A percentile compares a stretch with the other conserved stretches of the same genome.
Evolutionary conservation across 2,113 vertebrate genomes (phyloP).

Genomic region (Pteruthius melanotis): DNA sequence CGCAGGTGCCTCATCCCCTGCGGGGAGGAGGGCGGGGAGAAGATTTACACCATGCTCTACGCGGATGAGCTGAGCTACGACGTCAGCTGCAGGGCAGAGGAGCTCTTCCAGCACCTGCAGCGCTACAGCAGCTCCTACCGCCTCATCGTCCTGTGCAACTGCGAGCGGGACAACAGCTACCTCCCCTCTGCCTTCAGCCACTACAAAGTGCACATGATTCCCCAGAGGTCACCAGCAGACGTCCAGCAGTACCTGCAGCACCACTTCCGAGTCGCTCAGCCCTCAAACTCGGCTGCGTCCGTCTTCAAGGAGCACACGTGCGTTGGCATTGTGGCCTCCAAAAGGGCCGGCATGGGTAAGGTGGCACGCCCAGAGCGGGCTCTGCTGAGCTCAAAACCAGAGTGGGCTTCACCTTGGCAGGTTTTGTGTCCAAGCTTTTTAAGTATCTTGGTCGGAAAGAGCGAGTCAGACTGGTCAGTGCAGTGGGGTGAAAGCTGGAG

Average conservation of each 20-base stretch:
- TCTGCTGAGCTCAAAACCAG: not conserved
- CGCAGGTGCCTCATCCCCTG: slow-evolving; percentile 81
- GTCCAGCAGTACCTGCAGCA: slow-evolving; percentile 80
- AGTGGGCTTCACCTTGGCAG: not conserved
- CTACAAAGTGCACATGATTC: slow-evolving; percentile 82
- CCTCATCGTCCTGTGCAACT: slow-evolving; percentile 85
- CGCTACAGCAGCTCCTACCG: slow-evolving; percentile 72
- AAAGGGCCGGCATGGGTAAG: slow-evolving; percentile 90
- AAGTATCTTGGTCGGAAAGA: not conserved
- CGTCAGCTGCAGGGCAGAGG: slow-evolving; percentile 81
- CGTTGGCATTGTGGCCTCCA: slow-evolving; percentile 86
- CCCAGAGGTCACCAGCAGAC: slow-evolving; percentile 64
- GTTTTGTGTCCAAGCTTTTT: not conserved
- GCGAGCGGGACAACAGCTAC: slow-evolving; percentile 85
- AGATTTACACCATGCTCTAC: slow-evolving; percentile 85
- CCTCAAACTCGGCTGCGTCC: slow-evolving; percentile 72
- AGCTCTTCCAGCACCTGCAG: slow-evolving; percentile 80
- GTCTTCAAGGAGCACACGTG: slow-evolving; percentile 80
- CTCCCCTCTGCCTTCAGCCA: slow-evolving; percentile 90
- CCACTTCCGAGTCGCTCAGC: slow-evolving; percentile 75
- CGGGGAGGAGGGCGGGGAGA: slow-evolving; percentile 52
- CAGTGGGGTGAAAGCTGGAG: not conserved
- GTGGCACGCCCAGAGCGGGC: fast-evolving
- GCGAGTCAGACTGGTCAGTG: not conserved
- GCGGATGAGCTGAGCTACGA: slow-evolving; percentile 89